Evolutionary conservation across 2,113 vertebrate species (phyloP), one percentile per base, ranked within the genome.

Genomic region (Corydoras sp.): DNA sequence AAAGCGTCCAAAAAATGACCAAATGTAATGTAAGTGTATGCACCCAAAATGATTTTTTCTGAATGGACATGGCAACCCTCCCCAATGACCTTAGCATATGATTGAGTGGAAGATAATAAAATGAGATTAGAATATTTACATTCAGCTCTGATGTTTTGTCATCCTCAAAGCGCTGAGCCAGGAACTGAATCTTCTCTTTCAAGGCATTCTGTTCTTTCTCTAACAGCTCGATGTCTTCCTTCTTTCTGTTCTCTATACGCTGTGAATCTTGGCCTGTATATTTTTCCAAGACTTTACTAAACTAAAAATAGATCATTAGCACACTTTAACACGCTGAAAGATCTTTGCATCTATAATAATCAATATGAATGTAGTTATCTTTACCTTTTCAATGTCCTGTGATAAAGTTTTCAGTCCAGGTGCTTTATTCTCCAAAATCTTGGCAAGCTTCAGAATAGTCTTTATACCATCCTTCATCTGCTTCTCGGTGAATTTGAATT

Each of bases 181-280:
- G 18, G 9, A 9, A 58, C 29, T 83, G 71, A 62, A 85, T 77
- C 80, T 76, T 83, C 11, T 85, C 82, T 64, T 81, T 83, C 74
- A 82, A 7, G 4, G 76, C 73, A 2, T 79, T 35, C 12, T 80
- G 80, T 43, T 85, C 83, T 29, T 65, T 53, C 11, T 78, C 15
- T 14, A 76, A 64, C n/a, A 80, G 56, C 35, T 64, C 62, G 43
- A 75, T 0, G 43, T 31, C 14, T 10, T 50, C n/a, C 13, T 13
- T 11, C 10, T 78, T 72, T 14, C 65, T 50, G 5, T 76, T 61
- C 7, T 30, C 32, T 60, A 29, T 58, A 70, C 14, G 10, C 10
- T 15, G 30, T 1, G 15, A 49, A 65, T 0, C 6, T 50, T 29
- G 24, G 64, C 11, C 62, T 10, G 24, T 43, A 30, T 72, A 65